Evolutionary conservation across 2,797 vertebrate species (phyloP).

Genomic region (Arnoldichthys spilopterus): DNA sequence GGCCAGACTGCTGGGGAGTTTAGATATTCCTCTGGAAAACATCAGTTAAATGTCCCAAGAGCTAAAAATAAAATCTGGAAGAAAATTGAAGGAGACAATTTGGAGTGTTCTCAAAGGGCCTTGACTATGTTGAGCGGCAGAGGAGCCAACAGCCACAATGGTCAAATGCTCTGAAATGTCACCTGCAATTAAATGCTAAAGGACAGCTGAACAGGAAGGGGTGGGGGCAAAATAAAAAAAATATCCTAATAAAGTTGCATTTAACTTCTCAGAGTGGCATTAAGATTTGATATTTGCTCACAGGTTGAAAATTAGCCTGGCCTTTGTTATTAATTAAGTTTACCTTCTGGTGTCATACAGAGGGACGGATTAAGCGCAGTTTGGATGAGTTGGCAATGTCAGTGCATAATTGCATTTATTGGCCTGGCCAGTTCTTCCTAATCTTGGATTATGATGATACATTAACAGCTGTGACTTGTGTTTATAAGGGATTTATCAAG

Average conservation of each 20-base stretch:
- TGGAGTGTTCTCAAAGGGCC: slow-evolving; percentile 66
- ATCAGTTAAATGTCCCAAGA: slow-evolving; percentile 68
- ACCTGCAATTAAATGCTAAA: slow-evolving; percentile 55
- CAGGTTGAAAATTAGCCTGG: slow-evolving; percentile 29
- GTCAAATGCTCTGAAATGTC: slow-evolving; percentile 68
- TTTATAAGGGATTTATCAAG: slow-evolving; percentile 86
- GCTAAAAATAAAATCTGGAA: slow-evolving; percentile 72
- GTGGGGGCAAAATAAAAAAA: neutral
- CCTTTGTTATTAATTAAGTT: slow-evolving; percentile 46
- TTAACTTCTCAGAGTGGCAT: neutral
- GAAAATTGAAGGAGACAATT: slow-evolving; percentile 68
- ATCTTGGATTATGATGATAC: slow-evolving; percentile 86
- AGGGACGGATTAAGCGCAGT: slow-evolving; percentile 38
- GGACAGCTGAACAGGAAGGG: slow-evolving; percentile 37
- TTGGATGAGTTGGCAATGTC: slow-evolving; percentile 75
- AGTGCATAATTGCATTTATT: slow-evolving; percentile 83
- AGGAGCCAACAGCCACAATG: slow-evolving; percentile 66
- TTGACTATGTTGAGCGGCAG: slow-evolving; percentile 67
- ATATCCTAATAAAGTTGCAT: slow-evolving; percentile 23
- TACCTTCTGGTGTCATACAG: slow-evolving; percentile 29
- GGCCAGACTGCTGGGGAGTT: slow-evolving; percentile 68
- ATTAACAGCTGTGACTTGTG: slow-evolving; percentile 83
- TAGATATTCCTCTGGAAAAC: slow-evolving; percentile 72
- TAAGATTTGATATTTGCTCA: slow-evolving; percentile 26
- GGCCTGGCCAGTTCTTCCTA: slow-evolving; percentile 80